A percentile compares a stretch with the other conserved stretches of the same genome.
Conservation (phyloP, 2,113 vertebrate genomes). For the Peromyscus maniculatus region DNA sequence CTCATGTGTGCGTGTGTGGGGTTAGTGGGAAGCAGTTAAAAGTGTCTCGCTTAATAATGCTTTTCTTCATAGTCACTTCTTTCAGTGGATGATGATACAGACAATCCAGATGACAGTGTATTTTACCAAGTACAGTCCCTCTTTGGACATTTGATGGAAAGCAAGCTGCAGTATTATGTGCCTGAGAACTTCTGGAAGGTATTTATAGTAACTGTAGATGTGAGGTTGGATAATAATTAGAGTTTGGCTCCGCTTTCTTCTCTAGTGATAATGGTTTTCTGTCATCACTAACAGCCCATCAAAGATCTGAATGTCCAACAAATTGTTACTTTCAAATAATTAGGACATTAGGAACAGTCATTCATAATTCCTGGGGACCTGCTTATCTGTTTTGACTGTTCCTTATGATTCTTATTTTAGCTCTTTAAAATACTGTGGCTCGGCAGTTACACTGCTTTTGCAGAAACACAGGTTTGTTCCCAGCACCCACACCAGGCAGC, state of each 20-base stretch:
- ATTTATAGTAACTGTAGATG: slow-evolving; percentile 48
- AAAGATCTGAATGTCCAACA: background rate
- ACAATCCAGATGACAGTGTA: slow-evolving; percentile 98
- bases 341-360: background rate
- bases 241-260: background rate
- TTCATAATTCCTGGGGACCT: slow-evolving; percentile 23
- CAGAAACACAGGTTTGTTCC: background rate
- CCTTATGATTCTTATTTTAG: background rate
- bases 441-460: background rate
- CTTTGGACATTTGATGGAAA: slow-evolving; percentile 99
- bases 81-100: slow-evolving; percentile 97
- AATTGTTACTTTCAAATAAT: background rate
- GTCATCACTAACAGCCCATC: background rate
- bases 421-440: slow-evolving; percentile 34
- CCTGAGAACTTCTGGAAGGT: slow-evolving; percentile 99
- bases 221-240: background rate
- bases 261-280: background rate
- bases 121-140: slow-evolving; percentile 99
- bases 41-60: background rate
- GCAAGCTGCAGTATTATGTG: slow-evolving; percentile 99
- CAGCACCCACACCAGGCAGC: background rate
- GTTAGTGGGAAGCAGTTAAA: background rate
- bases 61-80: slow-evolving; percentile 91
- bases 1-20: rapidly evolving
- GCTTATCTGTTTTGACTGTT: slow-evolving; percentile 9